Percentiles rank a stretch among this genome's conserved stretches.
These are phyloP conservation scores for Camponotus pennsylvanicus DNA, from an alignment of 1,140 invertebrate genomes.

Conservation along the genomic window DNA sequence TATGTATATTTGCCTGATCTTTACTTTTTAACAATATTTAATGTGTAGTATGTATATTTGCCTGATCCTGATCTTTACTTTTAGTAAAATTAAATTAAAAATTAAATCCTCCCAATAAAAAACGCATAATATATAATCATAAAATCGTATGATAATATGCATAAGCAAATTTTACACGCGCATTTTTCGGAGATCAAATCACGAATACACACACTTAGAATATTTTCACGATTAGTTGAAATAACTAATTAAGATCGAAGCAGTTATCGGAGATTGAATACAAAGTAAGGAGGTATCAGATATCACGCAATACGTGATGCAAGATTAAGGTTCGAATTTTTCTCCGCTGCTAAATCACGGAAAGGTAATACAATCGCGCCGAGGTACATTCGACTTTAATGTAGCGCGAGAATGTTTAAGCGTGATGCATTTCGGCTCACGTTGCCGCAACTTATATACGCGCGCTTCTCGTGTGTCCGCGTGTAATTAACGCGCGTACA, in stretches of 20 bases:
- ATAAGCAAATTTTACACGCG: constrained; percentile 4
- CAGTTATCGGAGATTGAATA: constrained; percentile 1
- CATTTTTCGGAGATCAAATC: constrained; percentile 18
- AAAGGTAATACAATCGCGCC: constrained; percentile 26
- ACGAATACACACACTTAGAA: neutral
- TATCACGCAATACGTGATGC: neutral
- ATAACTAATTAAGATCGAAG: constrained; percentile 55
- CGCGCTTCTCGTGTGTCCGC: constrained; percentile 9
- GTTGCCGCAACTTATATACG: constrained; percentile 2
- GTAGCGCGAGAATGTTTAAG: constrained; percentile 33
- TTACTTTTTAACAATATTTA: neutral
- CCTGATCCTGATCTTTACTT: neutral
- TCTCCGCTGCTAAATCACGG: constrained; percentile 18
- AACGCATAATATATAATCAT: neutral
- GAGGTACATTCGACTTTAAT: constrained; percentile 28
- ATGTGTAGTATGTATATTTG: neutral
- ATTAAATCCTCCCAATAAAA: neutral
- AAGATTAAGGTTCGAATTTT: constrained; percentile 27
- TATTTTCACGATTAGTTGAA: constrained; percentile 21
- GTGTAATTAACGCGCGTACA: constrained; percentile 43
- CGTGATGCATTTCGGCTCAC: constrained; percentile 50
- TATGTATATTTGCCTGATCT: neutral
- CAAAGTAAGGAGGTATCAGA: constrained; percentile 18
- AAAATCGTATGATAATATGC: neutral
- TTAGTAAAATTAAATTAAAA: neutral